These are phyloP conservation scores for Aleiodes leptofemur DNA, from an alignment of 2,888 invertebrate species.

Conservation along the genomic window DNA sequence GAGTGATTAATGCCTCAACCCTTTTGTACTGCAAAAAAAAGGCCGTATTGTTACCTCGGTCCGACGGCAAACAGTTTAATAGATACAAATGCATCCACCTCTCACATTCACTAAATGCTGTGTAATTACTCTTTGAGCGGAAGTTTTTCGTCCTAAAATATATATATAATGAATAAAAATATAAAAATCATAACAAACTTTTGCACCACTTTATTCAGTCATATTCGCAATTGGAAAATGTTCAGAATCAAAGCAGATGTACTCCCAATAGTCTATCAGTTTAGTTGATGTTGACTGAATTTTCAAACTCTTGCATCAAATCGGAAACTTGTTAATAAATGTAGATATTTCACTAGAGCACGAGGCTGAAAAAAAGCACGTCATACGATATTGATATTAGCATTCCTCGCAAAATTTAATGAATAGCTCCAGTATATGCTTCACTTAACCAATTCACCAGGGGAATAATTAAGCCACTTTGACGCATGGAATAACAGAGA, in stretches of 20 bases:
- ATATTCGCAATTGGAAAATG: background rate
- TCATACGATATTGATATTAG: constrained; percentile 29
- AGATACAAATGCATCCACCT: constrained; percentile 63
- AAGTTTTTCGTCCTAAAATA: no score
- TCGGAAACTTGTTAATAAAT: no score
- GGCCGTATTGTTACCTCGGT: constrained; percentile 60
- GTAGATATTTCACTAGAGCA: background rate
- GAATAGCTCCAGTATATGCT: constrained; percentile 16
- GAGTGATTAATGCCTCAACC: constrained; percentile 59
- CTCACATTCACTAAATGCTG: constrained; percentile 44
- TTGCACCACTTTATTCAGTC: background rate
- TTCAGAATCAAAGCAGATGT: background rate
- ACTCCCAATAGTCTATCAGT: background rate
- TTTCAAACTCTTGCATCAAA: no score
- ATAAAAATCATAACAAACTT: background rate
- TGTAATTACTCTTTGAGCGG: constrained; percentile 59
- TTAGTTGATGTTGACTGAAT: background rate
- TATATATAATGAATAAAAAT: no score
- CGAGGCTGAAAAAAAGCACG: background rate
- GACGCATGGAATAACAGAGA: constrained; percentile 41
- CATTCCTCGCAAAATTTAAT: constrained; percentile 38
- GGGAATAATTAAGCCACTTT: constrained; percentile 48
- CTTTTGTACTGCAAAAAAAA: constrained; percentile 54
- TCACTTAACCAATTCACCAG: constrained; percentile 42
- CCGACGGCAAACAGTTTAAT: constrained; percentile 54